Percentiles rank a stretch among this genome's conserved stretches.
phyloP scores from a whole-genome alignment of 2,113 vertebrate genomes.

The Drymodes brunneopygia region DNA sequence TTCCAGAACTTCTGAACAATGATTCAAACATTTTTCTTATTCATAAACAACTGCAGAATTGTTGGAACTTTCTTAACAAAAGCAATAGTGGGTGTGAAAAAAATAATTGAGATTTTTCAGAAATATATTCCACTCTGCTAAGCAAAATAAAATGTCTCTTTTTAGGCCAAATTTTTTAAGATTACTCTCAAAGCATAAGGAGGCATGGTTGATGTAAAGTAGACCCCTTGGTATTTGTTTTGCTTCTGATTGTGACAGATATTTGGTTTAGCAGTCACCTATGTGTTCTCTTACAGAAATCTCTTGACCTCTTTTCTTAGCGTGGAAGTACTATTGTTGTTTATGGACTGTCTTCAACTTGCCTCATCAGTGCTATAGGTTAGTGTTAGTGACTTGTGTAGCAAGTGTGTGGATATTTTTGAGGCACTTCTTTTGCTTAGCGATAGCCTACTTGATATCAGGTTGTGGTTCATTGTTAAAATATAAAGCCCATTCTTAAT shows the following conservation, averaged over 20 bases:
- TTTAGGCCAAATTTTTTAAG: neutral
- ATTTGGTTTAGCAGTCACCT: neutral
- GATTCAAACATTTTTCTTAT: neutral
- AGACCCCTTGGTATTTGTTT: accelerated
- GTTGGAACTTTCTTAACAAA: neutral
- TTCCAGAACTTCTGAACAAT: neutral
- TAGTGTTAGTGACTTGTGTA: neutral
- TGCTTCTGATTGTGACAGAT: neutral
- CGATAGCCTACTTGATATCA: too few relatives aligned
- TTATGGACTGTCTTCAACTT: neutral
- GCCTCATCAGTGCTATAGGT: neutral
- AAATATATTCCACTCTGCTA: neutral
- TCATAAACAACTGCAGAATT: neutral
- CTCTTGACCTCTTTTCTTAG: neutral
- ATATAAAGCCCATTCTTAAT: neutral
- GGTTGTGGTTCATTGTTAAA: neutral
- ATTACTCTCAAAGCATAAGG: neutral
- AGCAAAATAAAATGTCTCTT: neutral
- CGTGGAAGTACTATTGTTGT: accelerated
- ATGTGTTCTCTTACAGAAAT: accelerated
- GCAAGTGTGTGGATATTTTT: neutral
- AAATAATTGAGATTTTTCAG: neutral
- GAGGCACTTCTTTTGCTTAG: neutral
- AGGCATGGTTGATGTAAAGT: neutral
- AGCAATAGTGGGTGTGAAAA: neutral